These are phyloP conservation scores for Glyptemys insculpta DNA, from an alignment of 2,797 vertebrate species.

Conservation along the genomic window DNA sequence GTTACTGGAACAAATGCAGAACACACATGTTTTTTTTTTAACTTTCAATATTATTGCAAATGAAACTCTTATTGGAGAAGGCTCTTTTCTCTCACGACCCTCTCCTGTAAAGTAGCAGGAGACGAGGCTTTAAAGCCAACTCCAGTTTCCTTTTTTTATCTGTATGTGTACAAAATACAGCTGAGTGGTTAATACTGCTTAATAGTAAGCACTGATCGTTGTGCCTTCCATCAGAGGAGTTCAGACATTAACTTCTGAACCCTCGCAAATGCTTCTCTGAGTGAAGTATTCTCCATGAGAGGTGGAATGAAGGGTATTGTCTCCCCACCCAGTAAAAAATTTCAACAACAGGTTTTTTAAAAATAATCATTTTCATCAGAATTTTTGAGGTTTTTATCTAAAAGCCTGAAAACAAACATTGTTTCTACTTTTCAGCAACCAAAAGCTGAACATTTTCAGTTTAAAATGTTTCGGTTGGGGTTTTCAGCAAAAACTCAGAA, in stretches of 20 bases:
- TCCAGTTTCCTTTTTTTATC: neutral
- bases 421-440: neutral
- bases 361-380: neutral
- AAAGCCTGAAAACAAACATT: neutral
- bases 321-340: neutral
- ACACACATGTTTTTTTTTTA: neutral
- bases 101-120: neutral
- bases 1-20: neutral
- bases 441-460: neutral
- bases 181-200: neutral
- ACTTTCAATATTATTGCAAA: neutral
- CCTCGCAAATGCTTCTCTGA: neutral
- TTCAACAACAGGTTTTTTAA: neutral
- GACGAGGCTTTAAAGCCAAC: neutral
- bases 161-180: neutral
- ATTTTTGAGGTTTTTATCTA: neutral
- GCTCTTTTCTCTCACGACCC: neutral
- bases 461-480: neutral
- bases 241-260: neutral
- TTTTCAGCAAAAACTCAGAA: neutral
- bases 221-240: neutral
- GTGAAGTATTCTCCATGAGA: neutral
- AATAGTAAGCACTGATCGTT: neutral
- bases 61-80: neutral
- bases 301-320: neutral